Evolutionary conservation across 2,113 vertebrate genomes (phyloP), one percentile per base, ranked within the genome.

Genomic region (Oryzias curvinotus): DNA sequence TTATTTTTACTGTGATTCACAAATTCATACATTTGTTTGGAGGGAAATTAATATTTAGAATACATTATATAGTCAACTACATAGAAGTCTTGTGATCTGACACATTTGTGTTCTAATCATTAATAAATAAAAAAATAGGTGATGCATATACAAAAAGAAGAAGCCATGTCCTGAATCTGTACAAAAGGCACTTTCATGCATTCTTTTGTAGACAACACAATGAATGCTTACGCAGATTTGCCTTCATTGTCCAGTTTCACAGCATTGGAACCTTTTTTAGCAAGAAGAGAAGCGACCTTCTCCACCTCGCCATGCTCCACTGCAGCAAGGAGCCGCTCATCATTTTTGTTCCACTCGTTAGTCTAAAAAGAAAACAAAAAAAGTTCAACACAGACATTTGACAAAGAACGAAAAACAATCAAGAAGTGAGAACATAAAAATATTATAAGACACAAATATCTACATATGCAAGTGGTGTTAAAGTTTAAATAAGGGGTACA

Each of bases 331-430:
- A 99, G 93, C 1, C 97, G 95, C 77, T 99, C 97, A 0, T 98
- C 97, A 0, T 98, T 96, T 89, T 99, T 99, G 88, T 92, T 98
- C 97, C 97, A 98, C 76, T 99, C 97, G 3, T 98, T 95, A 62
- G 85, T 89, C 97, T 99, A 75, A 1, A 73, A 46, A 1, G 18
- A 8, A 49, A 77, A 41, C 2, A 43, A 26, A 54, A 43, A 5
- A 4, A 12, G 13, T 57, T 5, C 44, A 7, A 42, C n/a, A 14
- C 4, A 1, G 36, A 14, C 5, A 21, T 52, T 4, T 13, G 48
- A 30, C 46, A 17, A 4, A 48, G 5, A 21, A 42, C 5, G 7
- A 46, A 23, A 48, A 25, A 23, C 44, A 1, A 45, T 3, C 1
- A 4, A 19, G 13, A 19, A 5, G 26, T 28, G 4, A 28, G 5